A percentile compares a stretch with the other conserved stretches of the same genome.
These are phyloP conservation scores for Acronicta alni DNA, from an alignment of 2,888 invertebrate species.

Conservation along the genomic window DNA sequence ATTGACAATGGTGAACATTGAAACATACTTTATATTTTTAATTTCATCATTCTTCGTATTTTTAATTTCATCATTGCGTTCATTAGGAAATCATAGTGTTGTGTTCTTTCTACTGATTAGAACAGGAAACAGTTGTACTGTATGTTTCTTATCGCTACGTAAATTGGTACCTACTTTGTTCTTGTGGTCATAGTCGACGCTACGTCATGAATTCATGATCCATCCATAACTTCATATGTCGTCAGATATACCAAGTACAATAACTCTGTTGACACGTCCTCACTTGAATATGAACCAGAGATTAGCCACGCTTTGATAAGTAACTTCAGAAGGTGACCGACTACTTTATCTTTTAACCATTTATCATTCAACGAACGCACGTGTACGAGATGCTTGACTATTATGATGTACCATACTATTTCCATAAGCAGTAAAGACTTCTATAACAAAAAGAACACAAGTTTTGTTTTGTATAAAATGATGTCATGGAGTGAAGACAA, in stretches of 20 bases:
- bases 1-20: no score
- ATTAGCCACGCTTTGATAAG: constrained; percentile 68
- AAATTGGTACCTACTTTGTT: constrained; percentile 7
- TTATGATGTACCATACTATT: constrained; percentile 46
- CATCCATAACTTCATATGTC: constrained; percentile 56
- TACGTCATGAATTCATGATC: constrained; percentile 47
- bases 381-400: constrained; percentile 45
- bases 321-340: constrained; percentile 65
- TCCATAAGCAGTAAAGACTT: constrained; percentile 45
- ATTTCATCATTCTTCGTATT: neutral
- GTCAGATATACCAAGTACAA: constrained; percentile 47
- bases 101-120: constrained; percentile 35
- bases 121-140: constrained; percentile 38
- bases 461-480: constrained; percentile 43
- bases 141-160: constrained; percentile 43
- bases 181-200: constrained; percentile 11
- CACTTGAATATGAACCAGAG: constrained; percentile 71
- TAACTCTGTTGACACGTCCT: constrained; percentile 73
- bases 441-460: constrained; percentile 20
- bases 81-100: neutral
- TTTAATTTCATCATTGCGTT: neutral
- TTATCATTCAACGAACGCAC: constrained; percentile 68
- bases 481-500: constrained; percentile 33
- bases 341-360: constrained; percentile 67
- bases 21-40: neutral